Evolutionary conservation across 2,888 invertebrate genomes (phyloP).

Genomic region (Spodoptera littoralis): DNA sequence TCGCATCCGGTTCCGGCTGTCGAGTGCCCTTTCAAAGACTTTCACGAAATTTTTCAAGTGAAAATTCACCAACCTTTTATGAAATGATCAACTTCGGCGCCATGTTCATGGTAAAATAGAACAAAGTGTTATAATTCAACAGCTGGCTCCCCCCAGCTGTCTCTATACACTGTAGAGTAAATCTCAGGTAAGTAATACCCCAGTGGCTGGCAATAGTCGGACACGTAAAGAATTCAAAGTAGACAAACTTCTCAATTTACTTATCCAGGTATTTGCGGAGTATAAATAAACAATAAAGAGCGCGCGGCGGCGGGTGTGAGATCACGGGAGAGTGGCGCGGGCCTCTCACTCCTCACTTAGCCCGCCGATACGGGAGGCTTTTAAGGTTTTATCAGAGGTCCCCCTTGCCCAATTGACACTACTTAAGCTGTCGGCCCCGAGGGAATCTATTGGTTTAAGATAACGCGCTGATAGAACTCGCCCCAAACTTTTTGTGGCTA

Average conservation of each 20-base stretch:
- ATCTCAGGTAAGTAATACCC: no score
- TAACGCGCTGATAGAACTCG: constrained; percentile 30
- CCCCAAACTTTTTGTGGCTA: not conserved
- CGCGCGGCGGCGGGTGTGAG: no score
- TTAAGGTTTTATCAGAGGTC: constrained; percentile 48
- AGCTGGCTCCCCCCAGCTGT: no score
- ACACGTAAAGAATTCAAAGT: no score
- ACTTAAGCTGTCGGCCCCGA: constrained; percentile 49
- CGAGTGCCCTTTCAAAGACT: constrained; percentile 37
- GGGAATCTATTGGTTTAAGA: constrained; percentile 45
- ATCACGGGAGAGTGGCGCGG: not conserved
- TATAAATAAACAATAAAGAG: no score
- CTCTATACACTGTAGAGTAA: no score
- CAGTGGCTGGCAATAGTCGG: no score
- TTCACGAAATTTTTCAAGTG: constrained; percentile 26
- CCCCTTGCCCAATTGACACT: constrained; percentile 40
- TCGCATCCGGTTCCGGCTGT: constrained; percentile 53
- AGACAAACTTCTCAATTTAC: no score
- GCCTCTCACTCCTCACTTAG: constrained; percentile 20
- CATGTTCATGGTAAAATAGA: constrained; percentile 17
- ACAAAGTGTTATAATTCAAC: constrained; percentile 2
- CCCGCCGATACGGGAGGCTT: constrained; percentile 44
- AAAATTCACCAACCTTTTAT: constrained; percentile 33
- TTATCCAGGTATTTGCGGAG: no score
- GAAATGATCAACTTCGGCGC: constrained; percentile 24